Percentiles rank a stretch among this genome's conserved stretches.
Conservation (phyloP, 2,113 vertebrate species). For the Crotalus horridus region DNA sequence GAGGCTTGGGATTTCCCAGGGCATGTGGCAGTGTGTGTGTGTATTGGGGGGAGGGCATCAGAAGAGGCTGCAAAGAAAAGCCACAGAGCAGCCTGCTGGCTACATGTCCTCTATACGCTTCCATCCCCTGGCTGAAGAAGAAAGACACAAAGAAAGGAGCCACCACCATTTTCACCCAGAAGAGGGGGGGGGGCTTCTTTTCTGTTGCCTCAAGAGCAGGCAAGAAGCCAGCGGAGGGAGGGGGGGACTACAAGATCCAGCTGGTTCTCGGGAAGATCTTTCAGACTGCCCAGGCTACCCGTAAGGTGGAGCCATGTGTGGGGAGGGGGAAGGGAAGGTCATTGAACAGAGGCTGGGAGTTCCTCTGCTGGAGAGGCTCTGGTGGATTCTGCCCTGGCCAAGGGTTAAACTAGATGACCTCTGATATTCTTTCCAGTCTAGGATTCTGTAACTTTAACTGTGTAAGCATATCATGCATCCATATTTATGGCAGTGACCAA, state of each 20-base stretch:
- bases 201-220: neutral
- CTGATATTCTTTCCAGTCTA: too few relatives aligned
- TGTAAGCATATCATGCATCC: too few relatives aligned
- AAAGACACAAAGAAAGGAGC: neutral
- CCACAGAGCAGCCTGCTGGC: neutral
- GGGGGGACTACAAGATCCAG: neutral
- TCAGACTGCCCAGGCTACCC: neutral
- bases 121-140: neutral
- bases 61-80: neutral
- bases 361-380: too few relatives aligned
- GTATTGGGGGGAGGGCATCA: too few relatives aligned
- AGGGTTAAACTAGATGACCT: too few relatives aligned
- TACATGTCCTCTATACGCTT: neutral
- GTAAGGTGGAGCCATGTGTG: neutral
- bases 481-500: too few relatives aligned
- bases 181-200: neutral
- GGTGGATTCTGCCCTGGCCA: too few relatives aligned
- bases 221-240: neutral
- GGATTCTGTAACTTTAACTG: too few relatives aligned
- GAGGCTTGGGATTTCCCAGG: neutral
- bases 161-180: neutral
- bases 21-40: neutral
- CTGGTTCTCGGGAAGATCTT: neutral
- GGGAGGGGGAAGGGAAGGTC: neutral
- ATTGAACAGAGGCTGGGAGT: neutral